A percentile compares a stretch with the other conserved stretches of the same genome.
These are phyloP conservation scores for Euplexia lucipara DNA, from an alignment of 2,888 invertebrate species.

Conservation along the genomic window DNA sequence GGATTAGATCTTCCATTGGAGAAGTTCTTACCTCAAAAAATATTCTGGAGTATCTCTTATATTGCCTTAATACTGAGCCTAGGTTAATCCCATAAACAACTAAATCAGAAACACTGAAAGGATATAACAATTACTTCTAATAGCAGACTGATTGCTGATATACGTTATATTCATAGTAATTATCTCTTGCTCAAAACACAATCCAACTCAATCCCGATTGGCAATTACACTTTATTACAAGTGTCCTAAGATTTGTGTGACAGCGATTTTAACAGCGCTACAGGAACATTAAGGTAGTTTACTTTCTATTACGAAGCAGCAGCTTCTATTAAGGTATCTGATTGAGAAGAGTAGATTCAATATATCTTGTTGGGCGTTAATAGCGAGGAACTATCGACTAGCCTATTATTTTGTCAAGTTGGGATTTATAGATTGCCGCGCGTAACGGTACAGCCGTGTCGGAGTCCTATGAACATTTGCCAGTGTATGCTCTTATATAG, in stretches of 20 bases:
- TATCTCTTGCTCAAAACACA: constrained; percentile 38
- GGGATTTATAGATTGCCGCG: constrained; percentile 87
- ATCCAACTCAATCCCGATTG: constrained; percentile 48
- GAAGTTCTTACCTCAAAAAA: too few relatives aligned
- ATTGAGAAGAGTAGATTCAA: constrained; percentile 87
- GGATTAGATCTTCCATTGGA: too few relatives aligned
- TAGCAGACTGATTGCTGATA: constrained; percentile 38
- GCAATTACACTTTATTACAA: constrained; percentile 60
- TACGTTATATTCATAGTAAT: constrained; percentile 41
- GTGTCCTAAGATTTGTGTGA: constrained; percentile 61
- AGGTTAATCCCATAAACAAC: not conserved
- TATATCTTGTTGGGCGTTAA: constrained; percentile 90
- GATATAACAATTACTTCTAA: constrained; percentile 29
- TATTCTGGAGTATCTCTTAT: constrained; percentile 1
- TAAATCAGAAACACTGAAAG: constrained; percentile 19
- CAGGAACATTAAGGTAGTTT: constrained; percentile 64
- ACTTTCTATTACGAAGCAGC: constrained; percentile 78
- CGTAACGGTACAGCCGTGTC: constrained; percentile 82
- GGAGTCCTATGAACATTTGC: constrained; percentile 65
- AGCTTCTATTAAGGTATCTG: constrained; percentile 88
- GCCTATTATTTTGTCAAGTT: constrained; percentile 90
- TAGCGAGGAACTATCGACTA: constrained; percentile 86
- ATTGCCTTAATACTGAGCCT: not conserved
- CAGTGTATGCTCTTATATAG: constrained; percentile 55
- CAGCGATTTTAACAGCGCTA: constrained; percentile 58